phyloP scores from a whole-genome alignment of 37 sponge, comb jelly and placozoan species.

The Beroe forskalii region DNA sequence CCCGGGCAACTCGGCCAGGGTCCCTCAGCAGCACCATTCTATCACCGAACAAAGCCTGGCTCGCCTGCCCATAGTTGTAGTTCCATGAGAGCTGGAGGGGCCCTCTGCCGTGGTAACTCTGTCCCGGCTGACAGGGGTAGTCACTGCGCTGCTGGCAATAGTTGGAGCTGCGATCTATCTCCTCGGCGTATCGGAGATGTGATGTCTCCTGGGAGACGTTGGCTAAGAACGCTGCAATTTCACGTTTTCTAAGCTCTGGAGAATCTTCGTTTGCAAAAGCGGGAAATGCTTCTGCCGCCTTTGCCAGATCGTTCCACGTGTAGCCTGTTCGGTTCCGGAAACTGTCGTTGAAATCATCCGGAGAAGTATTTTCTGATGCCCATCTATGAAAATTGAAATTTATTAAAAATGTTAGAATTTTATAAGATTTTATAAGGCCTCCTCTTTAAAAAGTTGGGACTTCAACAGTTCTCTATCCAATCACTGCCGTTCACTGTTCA shows the following conservation, averaged over 20 bases:
- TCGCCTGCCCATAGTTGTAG: conserved; percentile 14
- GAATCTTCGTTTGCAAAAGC: background rate
- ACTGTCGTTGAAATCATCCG: background rate
- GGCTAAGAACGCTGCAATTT: conserved; percentile 13
- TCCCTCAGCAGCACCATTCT: background rate
- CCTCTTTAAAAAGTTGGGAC: too few relatives aligned
- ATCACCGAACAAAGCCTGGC: background rate
- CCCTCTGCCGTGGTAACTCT: conserved; percentile 40
- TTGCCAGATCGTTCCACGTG: background rate
- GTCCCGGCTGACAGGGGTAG: background rate
- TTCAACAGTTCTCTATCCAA: too few relatives aligned
- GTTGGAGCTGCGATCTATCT: background rate
- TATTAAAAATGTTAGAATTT: too few relatives aligned
- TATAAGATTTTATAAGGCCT: too few relatives aligned
- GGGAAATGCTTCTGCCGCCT: background rate
- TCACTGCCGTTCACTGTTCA: too few relatives aligned
- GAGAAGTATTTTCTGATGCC: background rate
- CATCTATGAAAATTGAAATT: too few relatives aligned
- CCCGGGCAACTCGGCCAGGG: background rate
- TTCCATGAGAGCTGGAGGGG: conserved; percentile 31
- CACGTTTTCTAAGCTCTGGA: background rate
- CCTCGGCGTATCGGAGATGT: background rate
- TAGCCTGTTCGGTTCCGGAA: background rate
- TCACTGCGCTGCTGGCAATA: background rate
- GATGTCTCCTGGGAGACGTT: conserved; percentile 4